phyloP scores from a whole-genome alignment of 2,113 vertebrate genomes.

The Manacus vitellinus region DNA sequence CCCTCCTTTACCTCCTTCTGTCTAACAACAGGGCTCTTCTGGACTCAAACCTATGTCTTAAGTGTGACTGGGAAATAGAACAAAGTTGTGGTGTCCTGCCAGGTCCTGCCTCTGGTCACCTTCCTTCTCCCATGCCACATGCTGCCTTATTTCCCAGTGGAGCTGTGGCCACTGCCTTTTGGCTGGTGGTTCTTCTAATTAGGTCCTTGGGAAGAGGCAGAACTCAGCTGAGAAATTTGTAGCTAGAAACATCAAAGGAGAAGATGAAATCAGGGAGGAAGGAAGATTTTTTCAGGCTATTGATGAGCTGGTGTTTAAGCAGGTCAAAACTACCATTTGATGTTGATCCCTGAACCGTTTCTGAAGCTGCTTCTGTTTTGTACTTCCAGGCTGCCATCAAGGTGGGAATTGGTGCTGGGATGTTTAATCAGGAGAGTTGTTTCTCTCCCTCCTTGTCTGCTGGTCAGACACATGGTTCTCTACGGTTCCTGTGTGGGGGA shows the following conservation, averaged over 20 bases:
- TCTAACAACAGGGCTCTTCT: background rate
- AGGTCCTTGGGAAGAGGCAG: background rate
- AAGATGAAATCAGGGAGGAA: background rate
- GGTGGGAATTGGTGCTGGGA: background rate
- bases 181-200: background rate
- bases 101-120: background rate
- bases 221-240: background rate
- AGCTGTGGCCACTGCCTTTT: background rate
- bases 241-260: background rate
- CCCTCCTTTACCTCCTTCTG: background rate
- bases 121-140: background rate
- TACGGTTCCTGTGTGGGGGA: background rate
- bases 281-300: background rate
- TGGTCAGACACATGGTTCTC: background rate
- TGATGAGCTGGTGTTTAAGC: background rate
- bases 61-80: background rate
- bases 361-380: background rate
- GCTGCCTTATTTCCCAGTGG: background rate
- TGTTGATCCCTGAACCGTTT: background rate
- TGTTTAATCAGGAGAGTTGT: background rate
- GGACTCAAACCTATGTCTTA: background rate
- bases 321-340: background rate
- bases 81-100: background rate
- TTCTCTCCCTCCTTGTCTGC: background rate
- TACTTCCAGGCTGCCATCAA: background rate